phyloP scores from a whole-genome alignment of 2,113 vertebrate genomes.

The Tonatia bakeri region DNA sequence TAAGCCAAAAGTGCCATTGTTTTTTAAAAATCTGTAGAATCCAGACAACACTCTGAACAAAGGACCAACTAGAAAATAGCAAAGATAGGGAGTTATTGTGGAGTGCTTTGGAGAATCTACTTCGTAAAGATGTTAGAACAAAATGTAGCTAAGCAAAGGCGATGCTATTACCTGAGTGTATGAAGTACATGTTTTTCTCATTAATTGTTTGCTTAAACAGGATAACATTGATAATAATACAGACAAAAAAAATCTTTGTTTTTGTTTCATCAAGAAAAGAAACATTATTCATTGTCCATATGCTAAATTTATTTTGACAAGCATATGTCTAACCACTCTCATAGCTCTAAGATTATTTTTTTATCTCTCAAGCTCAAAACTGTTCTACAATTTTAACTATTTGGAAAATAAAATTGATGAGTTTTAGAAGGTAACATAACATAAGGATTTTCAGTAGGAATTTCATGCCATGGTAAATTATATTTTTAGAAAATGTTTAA shows the following conservation, averaged over 20 bases:
- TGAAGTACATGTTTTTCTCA: constrained; percentile 26
- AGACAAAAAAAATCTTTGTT: background rate
- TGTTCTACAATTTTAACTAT: background rate
- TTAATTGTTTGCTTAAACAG: constrained; percentile 40
- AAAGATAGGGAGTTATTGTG: background rate
- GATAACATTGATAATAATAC: background rate
- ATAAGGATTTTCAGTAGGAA: background rate
- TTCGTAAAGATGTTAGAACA: background rate
- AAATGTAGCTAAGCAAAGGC: constrained; percentile 13
- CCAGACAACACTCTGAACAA: background rate
- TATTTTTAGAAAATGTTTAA: background rate
- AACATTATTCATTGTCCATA: background rate
- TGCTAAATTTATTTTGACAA: constrained; percentile 28
- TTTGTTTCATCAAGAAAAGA: constrained; percentile 1
- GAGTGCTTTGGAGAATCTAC: background rate
- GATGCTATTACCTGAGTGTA: background rate
- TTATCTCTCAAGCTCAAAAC: background rate
- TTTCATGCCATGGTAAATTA: background rate
- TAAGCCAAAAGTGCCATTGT: constrained; percentile 26
- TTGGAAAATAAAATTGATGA: constrained; percentile 10
- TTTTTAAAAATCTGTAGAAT: background rate
- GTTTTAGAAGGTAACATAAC: background rate
- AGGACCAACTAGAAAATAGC: background rate
- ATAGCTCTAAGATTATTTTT: background rate
- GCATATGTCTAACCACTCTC: background rate